phyloP scores from a whole-genome alignment of 2,888 invertebrate species.

The Cabera pusaria region DNA sequence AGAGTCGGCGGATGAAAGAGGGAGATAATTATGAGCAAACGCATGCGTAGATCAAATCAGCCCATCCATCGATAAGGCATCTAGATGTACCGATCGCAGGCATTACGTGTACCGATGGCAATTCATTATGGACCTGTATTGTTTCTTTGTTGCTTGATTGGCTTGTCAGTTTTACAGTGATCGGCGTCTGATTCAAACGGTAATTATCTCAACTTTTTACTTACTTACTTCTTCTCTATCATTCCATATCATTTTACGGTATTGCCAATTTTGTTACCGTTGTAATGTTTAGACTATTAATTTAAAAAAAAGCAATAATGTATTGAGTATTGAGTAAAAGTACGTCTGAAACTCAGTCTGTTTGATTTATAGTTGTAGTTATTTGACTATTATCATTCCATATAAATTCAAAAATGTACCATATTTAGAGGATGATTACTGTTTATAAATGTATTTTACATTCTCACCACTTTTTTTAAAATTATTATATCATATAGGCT shows the following conservation, averaged over 20 bases:
- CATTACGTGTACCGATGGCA: conserved; percentile 56
- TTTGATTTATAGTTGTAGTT: no score
- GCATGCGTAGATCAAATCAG: conserved; percentile 80
- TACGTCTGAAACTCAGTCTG: no score
- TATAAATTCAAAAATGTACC: no score
- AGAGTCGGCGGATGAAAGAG: conserved; percentile 79
- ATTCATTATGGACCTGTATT: conserved; percentile 50
- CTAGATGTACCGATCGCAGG: conserved; percentile 51
- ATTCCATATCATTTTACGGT: no score
- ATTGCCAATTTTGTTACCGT: no score
- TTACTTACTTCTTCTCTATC: no score
- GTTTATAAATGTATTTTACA: no score
- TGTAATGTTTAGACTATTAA: no score
- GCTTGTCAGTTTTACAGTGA: conserved; percentile 23
- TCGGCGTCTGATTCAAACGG: conserved; percentile 22
- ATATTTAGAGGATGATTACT: no score
- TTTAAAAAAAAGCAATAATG: no score
- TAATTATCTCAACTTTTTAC: conserved; percentile 31
- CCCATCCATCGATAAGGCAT: conserved; percentile 75
- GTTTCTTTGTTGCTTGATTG: conserved; percentile 24
- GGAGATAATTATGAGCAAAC: conserved; percentile 76
- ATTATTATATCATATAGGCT: not conserved
- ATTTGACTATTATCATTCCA: no score
- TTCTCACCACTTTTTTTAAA: not conserved
- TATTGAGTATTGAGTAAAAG: no score